These are phyloP conservation scores for Hirtodrosophila duncani DNA, from an alignment of 2,888 invertebrate species.

Conservation along the genomic window DNA sequence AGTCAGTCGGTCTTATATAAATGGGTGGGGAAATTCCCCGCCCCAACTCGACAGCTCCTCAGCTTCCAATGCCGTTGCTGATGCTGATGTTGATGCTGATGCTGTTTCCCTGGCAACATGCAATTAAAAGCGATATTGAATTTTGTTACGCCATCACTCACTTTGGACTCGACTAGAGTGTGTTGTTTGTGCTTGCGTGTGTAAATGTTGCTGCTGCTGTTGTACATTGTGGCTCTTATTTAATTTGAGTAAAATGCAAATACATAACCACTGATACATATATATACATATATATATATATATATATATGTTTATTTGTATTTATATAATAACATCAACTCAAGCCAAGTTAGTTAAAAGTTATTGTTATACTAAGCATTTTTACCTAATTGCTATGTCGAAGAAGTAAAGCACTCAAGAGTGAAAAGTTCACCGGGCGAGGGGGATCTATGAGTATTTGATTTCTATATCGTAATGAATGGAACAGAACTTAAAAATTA, in stretches of 20 bases:
- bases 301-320: background rate
- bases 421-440: too few relatives aligned
- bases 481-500: too few relatives aligned
- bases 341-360: too few relatives aligned
- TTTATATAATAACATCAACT: too few relatives aligned
- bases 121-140: constrained; percentile 73
- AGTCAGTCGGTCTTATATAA: constrained; percentile 58
- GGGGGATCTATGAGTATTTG: too few relatives aligned
- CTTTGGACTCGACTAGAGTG: constrained; percentile 62
- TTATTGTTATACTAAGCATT: too few relatives aligned
- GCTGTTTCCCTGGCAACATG: constrained; percentile 64
- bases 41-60: too few relatives aligned
- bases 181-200: constrained; percentile 44
- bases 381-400: too few relatives aligned
- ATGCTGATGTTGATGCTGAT: constrained; percentile 34
- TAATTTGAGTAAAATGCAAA: constrained; percentile 54
- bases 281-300: constrained; percentile 41
- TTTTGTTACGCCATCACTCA: constrained; percentile 70
- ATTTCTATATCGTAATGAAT: too few relatives aligned
- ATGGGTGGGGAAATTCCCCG: too few relatives aligned
- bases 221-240: constrained; percentile 57
- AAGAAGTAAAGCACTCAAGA: too few relatives aligned
- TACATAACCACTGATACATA: constrained; percentile 16
- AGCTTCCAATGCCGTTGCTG: constrained; percentile 28
- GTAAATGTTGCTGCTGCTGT: constrained; percentile 17